These are phyloP conservation scores for Zhengitettix transpicula DNA, from an alignment of 2,888 invertebrate genomes.

Conservation along the genomic window DNA sequence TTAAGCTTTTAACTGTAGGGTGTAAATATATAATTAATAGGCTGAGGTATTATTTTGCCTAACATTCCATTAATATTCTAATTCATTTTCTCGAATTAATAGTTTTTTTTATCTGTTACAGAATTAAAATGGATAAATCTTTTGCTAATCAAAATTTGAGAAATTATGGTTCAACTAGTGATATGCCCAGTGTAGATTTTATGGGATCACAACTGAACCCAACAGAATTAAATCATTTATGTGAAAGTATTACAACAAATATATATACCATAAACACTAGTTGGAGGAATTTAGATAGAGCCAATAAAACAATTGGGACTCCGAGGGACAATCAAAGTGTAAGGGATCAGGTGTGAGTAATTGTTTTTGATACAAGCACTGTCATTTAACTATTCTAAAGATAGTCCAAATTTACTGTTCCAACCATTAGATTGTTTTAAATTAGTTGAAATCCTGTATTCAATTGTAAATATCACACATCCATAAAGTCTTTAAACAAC, in stretches of 20 bases:
- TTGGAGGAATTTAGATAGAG: slow-evolving; percentile 52
- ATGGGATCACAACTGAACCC: slow-evolving; percentile 43
- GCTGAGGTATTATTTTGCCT: neutral
- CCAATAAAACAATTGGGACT: slow-evolving; percentile 58
- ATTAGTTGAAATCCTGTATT: too few relatives aligned
- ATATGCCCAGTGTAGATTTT: slow-evolving; percentile 50
- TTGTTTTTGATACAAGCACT: neutral
- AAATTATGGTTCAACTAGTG: slow-evolving; percentile 28
- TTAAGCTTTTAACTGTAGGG: too few relatives aligned
- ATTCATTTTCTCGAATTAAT: neutral
- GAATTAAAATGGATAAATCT: slow-evolving; percentile 2
- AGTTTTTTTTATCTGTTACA: neutral
- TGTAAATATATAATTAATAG: too few relatives aligned
- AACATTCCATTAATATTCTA: neutral
- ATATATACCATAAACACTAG: slow-evolving; percentile 61
- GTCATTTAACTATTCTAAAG: too few relatives aligned
- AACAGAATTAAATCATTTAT: slow-evolving; percentile 58
- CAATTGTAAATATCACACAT: too few relatives aligned
- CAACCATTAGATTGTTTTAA: too few relatives aligned
- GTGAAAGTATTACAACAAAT: slow-evolving; percentile 67
- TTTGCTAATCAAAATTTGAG: slow-evolving; percentile 8
- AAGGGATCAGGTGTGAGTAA: slow-evolving; percentile 45
- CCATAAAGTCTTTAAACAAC: too few relatives aligned
- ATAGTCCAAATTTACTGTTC: too few relatives aligned
- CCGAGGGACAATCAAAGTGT: slow-evolving; percentile 51